Evolutionary conservation across 2,797 vertebrate genomes (phyloP).

Genomic region (Heterohyrax brucei): DNA sequence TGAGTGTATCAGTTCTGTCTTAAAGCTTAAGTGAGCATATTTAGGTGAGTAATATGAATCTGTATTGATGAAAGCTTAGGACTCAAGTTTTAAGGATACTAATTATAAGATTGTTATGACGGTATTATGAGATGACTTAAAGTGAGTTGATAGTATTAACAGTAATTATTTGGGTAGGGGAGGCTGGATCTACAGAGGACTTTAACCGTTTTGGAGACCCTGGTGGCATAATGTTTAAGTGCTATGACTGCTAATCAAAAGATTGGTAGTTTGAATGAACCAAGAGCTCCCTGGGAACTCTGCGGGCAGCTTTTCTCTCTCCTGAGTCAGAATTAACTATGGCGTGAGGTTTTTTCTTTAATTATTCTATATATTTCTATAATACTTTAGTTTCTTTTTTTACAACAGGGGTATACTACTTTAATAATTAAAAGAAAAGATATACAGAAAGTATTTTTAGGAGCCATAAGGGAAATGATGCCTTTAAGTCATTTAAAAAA

Average conservation of each 20-base stretch:
- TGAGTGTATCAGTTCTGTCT: background rate
- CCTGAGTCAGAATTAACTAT: too few species aligned
- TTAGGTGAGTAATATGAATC: background rate
- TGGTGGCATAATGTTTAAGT: too few species aligned
- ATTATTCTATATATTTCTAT: background rate
- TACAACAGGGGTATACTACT: background rate
- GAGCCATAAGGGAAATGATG: background rate
- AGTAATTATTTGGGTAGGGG: background rate
- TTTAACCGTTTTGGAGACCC: background rate
- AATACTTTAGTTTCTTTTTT: conserved; percentile 9
- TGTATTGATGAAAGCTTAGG: background rate
- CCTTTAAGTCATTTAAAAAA: background rate
- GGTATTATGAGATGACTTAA: background rate
- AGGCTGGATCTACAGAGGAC: background rate
- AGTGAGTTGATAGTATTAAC: background rate
- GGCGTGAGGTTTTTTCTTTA: too few species aligned
- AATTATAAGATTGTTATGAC: background rate
- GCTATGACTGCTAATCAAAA: too few species aligned
- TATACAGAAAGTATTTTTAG: background rate
- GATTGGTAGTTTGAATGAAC: too few species aligned
- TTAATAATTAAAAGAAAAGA: conserved; percentile 48
- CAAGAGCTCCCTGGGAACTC: too few species aligned
- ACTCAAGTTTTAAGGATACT: conserved; percentile 22
- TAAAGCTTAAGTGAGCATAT: background rate
- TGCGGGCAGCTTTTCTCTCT: too few species aligned